Evolutionary conservation across 2,888 invertebrate species (phyloP).

Genomic region (Scrobipalpa atriplicella): DNA sequence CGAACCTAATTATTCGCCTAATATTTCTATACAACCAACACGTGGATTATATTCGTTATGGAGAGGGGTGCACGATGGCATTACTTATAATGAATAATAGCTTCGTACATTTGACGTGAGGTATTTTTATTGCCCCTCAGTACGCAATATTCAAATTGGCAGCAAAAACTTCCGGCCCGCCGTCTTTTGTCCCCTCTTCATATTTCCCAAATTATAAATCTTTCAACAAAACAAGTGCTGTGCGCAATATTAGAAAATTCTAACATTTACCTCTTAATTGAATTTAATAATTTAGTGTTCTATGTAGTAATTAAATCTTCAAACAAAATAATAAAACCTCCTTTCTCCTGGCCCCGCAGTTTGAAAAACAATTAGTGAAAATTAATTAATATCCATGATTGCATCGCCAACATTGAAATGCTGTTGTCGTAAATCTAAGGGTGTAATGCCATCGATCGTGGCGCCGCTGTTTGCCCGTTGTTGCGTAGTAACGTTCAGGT

Average conservation of each 20-base stretch:
- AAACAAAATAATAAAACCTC: neutral
- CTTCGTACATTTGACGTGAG: slow-evolving; percentile 71
- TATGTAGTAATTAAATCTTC: neutral
- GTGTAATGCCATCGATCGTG: slow-evolving; percentile 46
- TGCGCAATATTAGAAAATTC: neutral
- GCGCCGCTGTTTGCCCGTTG: slow-evolving; percentile 51
- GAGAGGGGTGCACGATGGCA: slow-evolving; percentile 53
- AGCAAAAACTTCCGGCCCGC: slow-evolving; percentile 42
- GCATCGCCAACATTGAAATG: slow-evolving; percentile 7
- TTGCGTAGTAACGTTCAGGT: slow-evolving; percentile 51
- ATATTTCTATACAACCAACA: slow-evolving; percentile 17
- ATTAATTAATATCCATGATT: slow-evolving; percentile 21
- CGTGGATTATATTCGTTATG: slow-evolving; percentile 45
- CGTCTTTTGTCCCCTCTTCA: slow-evolving; percentile 26
- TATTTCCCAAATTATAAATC: slow-evolving; percentile 22
- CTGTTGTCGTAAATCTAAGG: slow-evolving; percentile 35
- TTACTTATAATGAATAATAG: slow-evolving; percentile 77
- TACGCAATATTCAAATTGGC: slow-evolving; percentile 62
- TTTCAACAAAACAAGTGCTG: neutral
- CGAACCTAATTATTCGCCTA: neutral
- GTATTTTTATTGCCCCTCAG: slow-evolving; percentile 73
- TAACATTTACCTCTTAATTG: neutral
- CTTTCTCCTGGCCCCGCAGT: neutral
- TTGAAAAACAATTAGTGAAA: slow-evolving; percentile 5
- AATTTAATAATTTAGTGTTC: slow-evolving; percentile 10